Percentiles rank a stretch among this genome's conserved stretches.
Conservation (phyloP, 2,113 vertebrate genomes). For the Corythornis vintsioides region DNA sequence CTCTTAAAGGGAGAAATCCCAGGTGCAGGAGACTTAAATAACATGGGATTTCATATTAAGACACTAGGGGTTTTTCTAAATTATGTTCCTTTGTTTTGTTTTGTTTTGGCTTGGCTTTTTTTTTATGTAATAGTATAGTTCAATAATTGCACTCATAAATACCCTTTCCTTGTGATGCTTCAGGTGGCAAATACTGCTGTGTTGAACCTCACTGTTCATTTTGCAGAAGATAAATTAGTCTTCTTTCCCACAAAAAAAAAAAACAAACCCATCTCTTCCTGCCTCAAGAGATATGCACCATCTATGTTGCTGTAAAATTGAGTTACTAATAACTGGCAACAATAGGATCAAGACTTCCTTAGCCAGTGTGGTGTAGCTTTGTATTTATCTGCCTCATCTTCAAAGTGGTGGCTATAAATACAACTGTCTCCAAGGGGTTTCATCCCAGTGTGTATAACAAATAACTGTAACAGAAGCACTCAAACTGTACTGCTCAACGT, state of each 20-base stretch:
- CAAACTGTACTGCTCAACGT: neutral
- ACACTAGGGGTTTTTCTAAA: neutral
- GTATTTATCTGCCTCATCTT: neutral
- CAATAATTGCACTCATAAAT: neutral
- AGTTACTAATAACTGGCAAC: neutral
- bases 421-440: neutral
- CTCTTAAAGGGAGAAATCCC: neutral
- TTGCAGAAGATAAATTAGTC: neutral
- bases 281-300: neutral
- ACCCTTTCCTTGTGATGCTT: neutral
- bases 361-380: neutral
- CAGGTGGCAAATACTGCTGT: neutral
- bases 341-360: neutral
- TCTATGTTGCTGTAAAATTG: neutral
- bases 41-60: neutral
- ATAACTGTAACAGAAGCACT: slow-evolving; percentile 2
- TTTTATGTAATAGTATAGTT: too few species aligned
- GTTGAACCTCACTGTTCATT: neutral
- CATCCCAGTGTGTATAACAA: neutral
- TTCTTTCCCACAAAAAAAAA: neutral
- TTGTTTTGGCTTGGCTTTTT: too few species aligned
- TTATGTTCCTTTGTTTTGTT: neutral
- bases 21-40: neutral
- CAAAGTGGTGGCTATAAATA: neutral
- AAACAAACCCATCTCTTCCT: neutral